These are phyloP conservation scores for Jaculus jaculus DNA, from an alignment of 2,113 vertebrate genomes.

Conservation along the genomic window DNA sequence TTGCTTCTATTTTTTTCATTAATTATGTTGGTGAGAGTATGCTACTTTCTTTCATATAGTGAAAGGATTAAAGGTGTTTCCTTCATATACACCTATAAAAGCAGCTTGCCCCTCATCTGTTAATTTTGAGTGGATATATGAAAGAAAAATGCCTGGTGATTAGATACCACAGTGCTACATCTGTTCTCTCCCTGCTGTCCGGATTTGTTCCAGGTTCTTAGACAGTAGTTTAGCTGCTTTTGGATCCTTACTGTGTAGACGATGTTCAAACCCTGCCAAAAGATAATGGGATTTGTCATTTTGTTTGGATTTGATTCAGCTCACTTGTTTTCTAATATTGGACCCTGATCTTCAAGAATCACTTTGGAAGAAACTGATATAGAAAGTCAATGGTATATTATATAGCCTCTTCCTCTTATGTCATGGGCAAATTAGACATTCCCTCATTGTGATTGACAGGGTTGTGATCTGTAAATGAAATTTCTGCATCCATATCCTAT, in stretches of 20 bases:
- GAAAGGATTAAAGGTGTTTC: neutral
- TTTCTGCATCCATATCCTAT: neutral
- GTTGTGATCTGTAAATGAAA: neutral
- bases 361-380: neutral
- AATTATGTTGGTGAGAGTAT: neutral
- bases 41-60: neutral
- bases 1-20: neutral
- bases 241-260: neutral
- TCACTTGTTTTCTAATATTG: neutral
- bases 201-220: neutral
- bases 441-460: neutral
- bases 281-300: neutral
- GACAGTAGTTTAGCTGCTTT: neutral
- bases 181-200: neutral
- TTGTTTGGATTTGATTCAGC: neutral
- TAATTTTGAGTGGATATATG: neutral
- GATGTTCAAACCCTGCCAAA: neutral
- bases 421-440: conserved; percentile 6
- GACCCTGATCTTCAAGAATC: neutral
- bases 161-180: neutral
- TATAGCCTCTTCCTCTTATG: neutral
- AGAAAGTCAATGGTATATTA: neutral
- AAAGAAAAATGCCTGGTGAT: neutral
- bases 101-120: neutral
- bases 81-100: conserved; percentile 16